phyloP scores from a whole-genome alignment of 2,888 invertebrate genomes.

The Maniola hyperantus region DNA sequence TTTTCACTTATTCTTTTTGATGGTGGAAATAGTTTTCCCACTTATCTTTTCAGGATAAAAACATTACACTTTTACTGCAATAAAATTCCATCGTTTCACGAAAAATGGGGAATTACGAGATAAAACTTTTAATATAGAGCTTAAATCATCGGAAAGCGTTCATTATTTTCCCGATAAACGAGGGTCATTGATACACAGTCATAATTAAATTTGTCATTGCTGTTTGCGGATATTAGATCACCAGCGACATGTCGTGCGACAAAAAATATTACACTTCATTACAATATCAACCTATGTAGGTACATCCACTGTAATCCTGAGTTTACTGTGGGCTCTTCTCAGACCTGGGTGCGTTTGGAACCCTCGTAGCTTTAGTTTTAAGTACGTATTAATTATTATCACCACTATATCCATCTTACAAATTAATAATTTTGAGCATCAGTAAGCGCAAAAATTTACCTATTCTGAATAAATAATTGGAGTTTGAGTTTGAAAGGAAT shows the following conservation, averaged over 20 bases:
- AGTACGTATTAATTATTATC: no score
- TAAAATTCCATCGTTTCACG: background rate
- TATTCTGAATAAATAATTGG: no score
- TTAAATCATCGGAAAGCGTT: conserved; percentile 9
- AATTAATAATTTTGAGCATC: no score
- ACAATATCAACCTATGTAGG: no score
- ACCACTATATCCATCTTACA: no score
- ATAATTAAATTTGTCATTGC: conserved; percentile 14
- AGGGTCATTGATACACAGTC: conserved; percentile 13
- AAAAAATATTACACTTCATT: background rate
- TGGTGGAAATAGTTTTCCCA: background rate
- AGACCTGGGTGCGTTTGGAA: no score
- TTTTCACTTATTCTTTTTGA: background rate
- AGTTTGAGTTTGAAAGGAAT: no score
- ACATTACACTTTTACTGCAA: background rate
- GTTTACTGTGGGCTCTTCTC: no score
- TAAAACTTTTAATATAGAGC: conserved; percentile 7
- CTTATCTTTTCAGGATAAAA: background rate
- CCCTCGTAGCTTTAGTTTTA: no score
- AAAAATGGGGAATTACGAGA: conserved; percentile 6
- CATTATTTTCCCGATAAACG: conserved; percentile 19
- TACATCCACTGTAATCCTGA: no score
- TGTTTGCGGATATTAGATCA: background rate
- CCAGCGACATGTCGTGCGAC: background rate
- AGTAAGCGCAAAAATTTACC: no score